Conservation (phyloP, 2,888 invertebrate species). For the Pharmacophagus antenor region DNA sequence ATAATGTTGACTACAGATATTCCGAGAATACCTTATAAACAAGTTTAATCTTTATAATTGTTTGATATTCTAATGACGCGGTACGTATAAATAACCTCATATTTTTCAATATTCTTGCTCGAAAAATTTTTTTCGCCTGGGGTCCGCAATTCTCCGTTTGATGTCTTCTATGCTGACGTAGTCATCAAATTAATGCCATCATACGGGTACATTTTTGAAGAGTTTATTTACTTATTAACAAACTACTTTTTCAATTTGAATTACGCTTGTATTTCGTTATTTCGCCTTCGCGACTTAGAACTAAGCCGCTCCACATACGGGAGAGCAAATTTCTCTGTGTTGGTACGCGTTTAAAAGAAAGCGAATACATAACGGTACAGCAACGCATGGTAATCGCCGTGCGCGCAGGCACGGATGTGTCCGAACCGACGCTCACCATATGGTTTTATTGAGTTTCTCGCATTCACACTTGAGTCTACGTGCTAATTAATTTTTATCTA, state of each 20-base stretch:
- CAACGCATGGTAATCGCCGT: constrained; percentile 44
- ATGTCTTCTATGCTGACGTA: no score
- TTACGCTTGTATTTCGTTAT: not conserved
- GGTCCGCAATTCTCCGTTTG: no score
- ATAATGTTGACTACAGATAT: not conserved
- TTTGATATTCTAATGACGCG: not conserved
- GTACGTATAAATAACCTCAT: no score
- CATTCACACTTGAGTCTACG: not conserved
- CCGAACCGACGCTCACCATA: constrained; percentile 35
- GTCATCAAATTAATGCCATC: no score
- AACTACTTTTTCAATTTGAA: no score
- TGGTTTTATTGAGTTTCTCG: constrained; percentile 5
- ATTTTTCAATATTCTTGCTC: not conserved
- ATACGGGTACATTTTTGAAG: no score
- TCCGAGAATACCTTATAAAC: not conserved
- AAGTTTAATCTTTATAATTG: not conserved
- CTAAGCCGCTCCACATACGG: constrained; percentile 24
- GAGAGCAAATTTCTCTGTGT: constrained; percentile 38
- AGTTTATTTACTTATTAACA: no score
- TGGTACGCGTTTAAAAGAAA: constrained; percentile 61
- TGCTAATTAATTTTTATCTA: no score
- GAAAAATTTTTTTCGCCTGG: no score
- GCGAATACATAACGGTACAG: constrained; percentile 69
- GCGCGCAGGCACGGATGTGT: constrained; percentile 36
- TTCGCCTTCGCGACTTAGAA: constrained; percentile 25